Evolutionary conservation across 2,888 invertebrate genomes (phyloP), one percentile per base, ranked within the genome.

Genomic region (Lapara coniferarum): DNA sequence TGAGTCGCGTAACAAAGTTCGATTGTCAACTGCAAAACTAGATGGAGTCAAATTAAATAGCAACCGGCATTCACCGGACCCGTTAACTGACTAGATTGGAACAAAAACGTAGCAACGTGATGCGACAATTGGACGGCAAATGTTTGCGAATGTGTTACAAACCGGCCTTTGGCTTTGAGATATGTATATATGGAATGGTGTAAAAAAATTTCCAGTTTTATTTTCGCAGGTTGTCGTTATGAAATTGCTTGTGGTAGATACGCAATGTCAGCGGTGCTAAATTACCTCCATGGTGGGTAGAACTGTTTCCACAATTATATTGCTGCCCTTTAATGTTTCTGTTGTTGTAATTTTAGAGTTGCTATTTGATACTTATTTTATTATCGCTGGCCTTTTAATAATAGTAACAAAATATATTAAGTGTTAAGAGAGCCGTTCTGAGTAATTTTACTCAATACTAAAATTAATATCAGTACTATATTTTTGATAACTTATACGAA

Each of bases 201-300:
- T 85, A 83, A 84, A 83, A 81, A 80, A 78, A 82, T 84, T 84
- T 80, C 75, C 71, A 79, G 82, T 79, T 80, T 74, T 58, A 44
- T 66, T 68, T 68, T 66, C 16, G 66, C 66, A 37, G 57, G 77
- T 80, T 80, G 80, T 81, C 79, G 75, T 76, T 81, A 81, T 80
- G 79, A 79, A 82, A 86, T 85, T 84, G 84, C 80, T 83, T 81
- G 82, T 82, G 81, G 85, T 83, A 82, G 72, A n/a, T n/a, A n/a
- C n/a, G 76, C 81, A 74, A 78, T 78, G 85, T 81, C 79, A 76
- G 71, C 77, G 79, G 67, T 85, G 87, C 88, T 88, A 88, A 87
- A 88, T 85, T 83, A 82, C 82, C 75, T 57, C 57, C 57, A 13
- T 72, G 71, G 76, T 75, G 75, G 77, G 74, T 76, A 74, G 70